Base-by-base conservation (phyloP, 2,797 vertebrate genomes). In the Nyctibius grandis region DNA sequence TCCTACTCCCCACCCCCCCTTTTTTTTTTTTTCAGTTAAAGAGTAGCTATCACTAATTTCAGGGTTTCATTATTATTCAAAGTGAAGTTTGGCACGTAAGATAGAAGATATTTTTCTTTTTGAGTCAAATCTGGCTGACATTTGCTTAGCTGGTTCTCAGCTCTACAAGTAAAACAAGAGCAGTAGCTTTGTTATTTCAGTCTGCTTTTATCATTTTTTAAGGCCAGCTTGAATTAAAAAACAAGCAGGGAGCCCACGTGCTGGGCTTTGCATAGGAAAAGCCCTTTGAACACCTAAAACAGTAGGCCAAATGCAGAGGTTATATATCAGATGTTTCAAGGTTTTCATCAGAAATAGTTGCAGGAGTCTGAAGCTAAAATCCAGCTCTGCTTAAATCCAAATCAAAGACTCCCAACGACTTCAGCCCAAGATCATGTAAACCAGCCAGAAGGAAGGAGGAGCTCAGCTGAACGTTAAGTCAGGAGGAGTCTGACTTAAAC, bases 151-250 rank as follows among this genome's bases (percentile, higher is more conserved):
- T 0, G 0, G 64, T 91, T 90, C 81, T 91, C 51, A 93, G 53
- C 86, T 92, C 57, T 74, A 61, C 63, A 91, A 95, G 88, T 80
- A 94, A 95, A 95, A 91, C 60, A 94, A 73, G 68, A 86, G 83
- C 85, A 95, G 70, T 28, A 87, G 77, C 72, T 93, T 89, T 93
- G 90, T 80, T 94, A 93, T 96, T 96, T 91, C 90, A 92, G 84
- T 57, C 72, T 87, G 59, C 0, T 91, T 95, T 91, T 80, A 64
- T 74, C 56, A 36, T 77, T 90, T 94, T 82, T 63, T 36, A 79
- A 85, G 88, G 44, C 31, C 56, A 85, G 47, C 16, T 86, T 86
- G 59, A 88, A 91, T 60, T 81, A 67, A 86, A 95, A 93, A 93
- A 72, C 34, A 77, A 92, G 82, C 70, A 80, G 45, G 45, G 74